phyloP scores from a whole-genome alignment of 2,888 invertebrate species.

The Helicoverpa assulta region DNA sequence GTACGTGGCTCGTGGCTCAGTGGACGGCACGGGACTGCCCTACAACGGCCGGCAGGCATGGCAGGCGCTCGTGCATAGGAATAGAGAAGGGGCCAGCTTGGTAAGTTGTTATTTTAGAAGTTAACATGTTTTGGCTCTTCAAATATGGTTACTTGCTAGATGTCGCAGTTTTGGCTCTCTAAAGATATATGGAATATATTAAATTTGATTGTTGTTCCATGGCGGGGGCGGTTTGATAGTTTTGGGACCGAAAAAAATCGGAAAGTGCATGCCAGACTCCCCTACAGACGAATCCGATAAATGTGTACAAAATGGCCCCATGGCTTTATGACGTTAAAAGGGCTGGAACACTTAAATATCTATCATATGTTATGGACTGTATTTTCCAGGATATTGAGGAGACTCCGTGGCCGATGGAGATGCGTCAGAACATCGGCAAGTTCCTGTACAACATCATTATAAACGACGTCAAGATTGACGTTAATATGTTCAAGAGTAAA shows the following conservation, averaged over 20 bases:
- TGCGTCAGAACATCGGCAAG: conserved; percentile 93
- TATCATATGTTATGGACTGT: not conserved
- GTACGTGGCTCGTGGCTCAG: conserved; percentile 86
- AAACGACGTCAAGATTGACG: conserved; percentile 95
- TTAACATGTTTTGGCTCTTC: no score
- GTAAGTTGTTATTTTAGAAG: conserved; percentile 53
- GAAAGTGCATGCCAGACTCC: no score
- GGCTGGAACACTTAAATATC: no score
- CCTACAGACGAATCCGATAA: no score
- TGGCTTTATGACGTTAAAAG: no score
- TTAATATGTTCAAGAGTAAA: conserved; percentile 91
- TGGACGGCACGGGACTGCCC: conserved; percentile 71
- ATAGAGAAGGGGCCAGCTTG: conserved; percentile 88
- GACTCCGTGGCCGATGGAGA: conserved; percentile 92
- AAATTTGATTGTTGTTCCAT: no score
- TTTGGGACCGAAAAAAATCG: no score
- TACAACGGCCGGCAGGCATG: conserved; percentile 93
- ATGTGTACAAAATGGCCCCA: no score
- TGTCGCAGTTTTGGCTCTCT: no score
- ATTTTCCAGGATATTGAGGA: conserved; percentile 86
- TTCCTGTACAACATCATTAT: conserved; percentile 96
- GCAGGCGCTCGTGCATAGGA: conserved; percentile 91
- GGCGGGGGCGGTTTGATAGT: no score
- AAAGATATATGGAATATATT: no score
- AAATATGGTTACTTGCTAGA: no score